Conservation (phyloP, 2,797 vertebrate species). For the Diplodus puntazzo region DNA sequence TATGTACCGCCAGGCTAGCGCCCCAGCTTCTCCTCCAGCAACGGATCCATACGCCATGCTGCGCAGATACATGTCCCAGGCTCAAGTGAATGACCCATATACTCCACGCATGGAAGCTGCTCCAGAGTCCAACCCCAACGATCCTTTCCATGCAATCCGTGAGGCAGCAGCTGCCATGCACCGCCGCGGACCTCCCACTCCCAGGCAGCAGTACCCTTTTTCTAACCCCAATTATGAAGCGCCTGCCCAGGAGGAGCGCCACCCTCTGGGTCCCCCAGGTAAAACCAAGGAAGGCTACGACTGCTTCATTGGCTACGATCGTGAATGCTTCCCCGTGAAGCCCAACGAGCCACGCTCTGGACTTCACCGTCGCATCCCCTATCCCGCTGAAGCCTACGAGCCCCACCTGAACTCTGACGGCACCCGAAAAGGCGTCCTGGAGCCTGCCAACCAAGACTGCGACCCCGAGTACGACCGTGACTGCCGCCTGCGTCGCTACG, state of each 20-base stretch:
- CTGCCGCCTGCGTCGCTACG: constrained; percentile 84
- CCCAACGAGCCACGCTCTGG: constrained; percentile 68
- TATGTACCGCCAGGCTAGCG: constrained; percentile 66
- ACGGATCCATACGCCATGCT: constrained; percentile 67
- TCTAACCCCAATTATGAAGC: constrained; percentile 65
- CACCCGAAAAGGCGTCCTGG: constrained; percentile 77
- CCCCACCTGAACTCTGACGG: constrained; percentile 81
- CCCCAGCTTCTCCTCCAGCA: constrained; percentile 47
- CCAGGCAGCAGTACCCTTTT: constrained; percentile 68
- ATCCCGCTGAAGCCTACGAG: constrained; percentile 79
- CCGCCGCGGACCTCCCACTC: constrained; percentile 49
- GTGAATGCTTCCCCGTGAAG: constrained; percentile 81
- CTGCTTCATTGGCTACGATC: constrained; percentile 87
- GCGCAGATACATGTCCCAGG: constrained; percentile 62
- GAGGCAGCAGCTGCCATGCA: constrained; percentile 70
- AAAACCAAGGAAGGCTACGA: constrained; percentile 89
- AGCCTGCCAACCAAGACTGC: constrained; percentile 85
- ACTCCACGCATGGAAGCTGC: constrained; percentile 57
- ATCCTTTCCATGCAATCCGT: constrained; percentile 70
- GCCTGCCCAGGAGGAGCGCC: constrained; percentile 67
- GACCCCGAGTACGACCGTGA: constrained; percentile 86
- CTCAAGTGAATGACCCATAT: constrained; percentile 63
- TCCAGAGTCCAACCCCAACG: constrained; percentile 66
- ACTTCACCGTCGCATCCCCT: constrained; percentile 61
- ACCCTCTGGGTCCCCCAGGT: constrained; percentile 84